These are phyloP conservation scores for Pachypanchax playfairii DNA, from an alignment of 2,113 vertebrate species.

Conservation along the genomic window DNA sequence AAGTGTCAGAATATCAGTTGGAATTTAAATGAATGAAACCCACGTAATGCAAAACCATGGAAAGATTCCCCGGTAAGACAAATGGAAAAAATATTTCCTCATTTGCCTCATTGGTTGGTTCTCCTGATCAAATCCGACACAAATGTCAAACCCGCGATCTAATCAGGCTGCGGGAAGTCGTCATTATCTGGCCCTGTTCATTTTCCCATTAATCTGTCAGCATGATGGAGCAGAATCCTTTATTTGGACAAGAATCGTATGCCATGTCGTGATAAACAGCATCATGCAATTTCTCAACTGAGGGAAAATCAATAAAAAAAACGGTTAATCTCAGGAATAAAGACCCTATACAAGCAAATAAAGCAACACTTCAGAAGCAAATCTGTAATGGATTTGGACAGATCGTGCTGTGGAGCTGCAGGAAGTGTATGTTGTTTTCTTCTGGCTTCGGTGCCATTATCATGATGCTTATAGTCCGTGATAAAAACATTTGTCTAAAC, in stretches of 20 bases:
- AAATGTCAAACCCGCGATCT: constrained; percentile 15
- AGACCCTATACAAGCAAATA: constrained; percentile 10
- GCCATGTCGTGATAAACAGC: constrained; percentile 1
- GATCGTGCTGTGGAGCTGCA: constrained; percentile 24
- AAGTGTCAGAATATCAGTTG: no score
- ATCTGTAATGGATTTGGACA: background rate
- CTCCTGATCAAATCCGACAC: background rate
- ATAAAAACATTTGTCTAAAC: constrained; percentile 41
- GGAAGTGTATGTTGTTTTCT: constrained; percentile 23
- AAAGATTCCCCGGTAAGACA: no score
- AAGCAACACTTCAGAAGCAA: constrained; percentile 11
- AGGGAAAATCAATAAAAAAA: constrained; percentile 11
- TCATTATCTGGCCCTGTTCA: constrained; percentile 20
- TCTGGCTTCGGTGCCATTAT: background rate
- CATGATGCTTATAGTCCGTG: constrained; percentile 5
- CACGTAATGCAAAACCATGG: no score
- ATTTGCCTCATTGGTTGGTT: background rate
- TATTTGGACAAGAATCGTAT: constrained; percentile 12
- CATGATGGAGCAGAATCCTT: constrained; percentile 1
- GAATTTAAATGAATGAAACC: no score
- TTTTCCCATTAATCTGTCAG: constrained; percentile 33
- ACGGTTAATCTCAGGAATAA: constrained; percentile 6
- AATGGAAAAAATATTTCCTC: background rate
- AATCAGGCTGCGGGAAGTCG: constrained; percentile 20
- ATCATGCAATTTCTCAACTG: constrained; percentile 4